phyloP scores from a whole-genome alignment of 2,797 vertebrate genomes.

The Carapus acus region DNA sequence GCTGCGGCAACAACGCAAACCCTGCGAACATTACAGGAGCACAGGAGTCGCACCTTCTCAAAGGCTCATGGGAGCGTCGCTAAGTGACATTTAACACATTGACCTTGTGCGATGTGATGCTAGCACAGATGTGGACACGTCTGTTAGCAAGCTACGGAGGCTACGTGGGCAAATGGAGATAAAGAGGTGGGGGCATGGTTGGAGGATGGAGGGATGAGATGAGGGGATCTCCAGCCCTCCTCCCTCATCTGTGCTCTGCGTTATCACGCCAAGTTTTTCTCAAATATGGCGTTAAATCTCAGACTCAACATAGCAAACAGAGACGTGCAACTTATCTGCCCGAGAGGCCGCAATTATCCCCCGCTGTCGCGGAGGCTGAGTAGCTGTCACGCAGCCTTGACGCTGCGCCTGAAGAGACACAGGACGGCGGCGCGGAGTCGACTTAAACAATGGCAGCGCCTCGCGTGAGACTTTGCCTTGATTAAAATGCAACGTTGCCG shows the following conservation, averaged over 20 bases:
- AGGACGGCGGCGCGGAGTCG: conserved; percentile 69
- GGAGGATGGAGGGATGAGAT: no score
- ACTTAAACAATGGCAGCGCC: conserved; percentile 66
- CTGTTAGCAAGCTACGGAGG: no score
- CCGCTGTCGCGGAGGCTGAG: conserved; percentile 66
- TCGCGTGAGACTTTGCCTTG: conserved; percentile 64
- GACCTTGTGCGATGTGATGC: no score
- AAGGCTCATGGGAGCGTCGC: no score
- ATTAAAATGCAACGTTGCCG: conserved; percentile 67
- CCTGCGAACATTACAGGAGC: no score
- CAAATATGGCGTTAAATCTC: conserved; percentile 14
- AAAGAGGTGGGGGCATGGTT: no score
- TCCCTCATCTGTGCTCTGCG: neutral
- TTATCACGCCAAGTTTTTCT: conserved; percentile 25
- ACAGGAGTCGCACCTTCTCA: no score
- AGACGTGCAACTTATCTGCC: conserved; percentile 58
- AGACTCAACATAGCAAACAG: conserved; percentile 47
- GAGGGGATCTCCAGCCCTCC: no score
- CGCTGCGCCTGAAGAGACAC: conserved; percentile 65
- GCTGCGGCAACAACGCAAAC: no score
- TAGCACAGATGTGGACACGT: no score
- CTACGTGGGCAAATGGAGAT: no score
- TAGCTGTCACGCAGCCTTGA: conserved; percentile 67
- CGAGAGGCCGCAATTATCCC: conserved; percentile 67
- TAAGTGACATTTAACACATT: no score